Evolutionary conservation across 2,113 vertebrate species (phyloP), one percentile per base, ranked within the genome.

Genomic region (Myiagra hebetior): DNA sequence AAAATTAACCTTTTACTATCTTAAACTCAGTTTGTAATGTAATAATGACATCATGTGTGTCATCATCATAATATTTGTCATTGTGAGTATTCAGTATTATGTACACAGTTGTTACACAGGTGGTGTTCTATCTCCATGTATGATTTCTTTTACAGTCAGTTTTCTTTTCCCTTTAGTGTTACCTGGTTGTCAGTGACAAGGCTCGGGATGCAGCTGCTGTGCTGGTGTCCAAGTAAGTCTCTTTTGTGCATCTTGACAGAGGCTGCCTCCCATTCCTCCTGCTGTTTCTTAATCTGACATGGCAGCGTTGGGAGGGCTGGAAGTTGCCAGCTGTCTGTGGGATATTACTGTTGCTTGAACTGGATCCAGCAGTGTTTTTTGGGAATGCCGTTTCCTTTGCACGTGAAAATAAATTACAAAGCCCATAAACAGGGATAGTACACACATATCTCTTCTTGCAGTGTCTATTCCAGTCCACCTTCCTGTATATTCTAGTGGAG

Each of bases 221-320:
- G 11, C 98, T 99, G 15, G 97, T 99, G 75, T 99, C 99, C 96
- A 99, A 99, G 99, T 99, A 98, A 99, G 99, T 98, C 85, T 62
- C 52, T 91, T 35, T 55, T 81, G 39, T 91, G 55, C 70, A 78
- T 74, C 55, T 42, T 65, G 65, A 14, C 49, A 83, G 79, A 74
- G 60, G 11, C 33, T 27, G 28, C 15, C 24, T 88, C n/a, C 42
- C 7, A 0, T 50, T 73, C 86, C 46, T 83, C 10, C 56, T 94
- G 64, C 49, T 35, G 5, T 31, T 74, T 70, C 55, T 74, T 12
- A 33, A 13, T 26, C 39, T 91, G 50, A 17, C 28, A 3, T 16
- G 47, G 8, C 8, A 37, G 35, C 0, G 0, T 18, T 77, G 59
- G 63, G 35, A 77, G 50, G 35, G 46, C 52, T 67, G 82, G 31